A percentile compares a stretch with the other conserved stretches of the same genome.
Evolutionary conservation across 2,888 invertebrate species (phyloP).

Genomic region (Nephrotoma guestfalica): DNA sequence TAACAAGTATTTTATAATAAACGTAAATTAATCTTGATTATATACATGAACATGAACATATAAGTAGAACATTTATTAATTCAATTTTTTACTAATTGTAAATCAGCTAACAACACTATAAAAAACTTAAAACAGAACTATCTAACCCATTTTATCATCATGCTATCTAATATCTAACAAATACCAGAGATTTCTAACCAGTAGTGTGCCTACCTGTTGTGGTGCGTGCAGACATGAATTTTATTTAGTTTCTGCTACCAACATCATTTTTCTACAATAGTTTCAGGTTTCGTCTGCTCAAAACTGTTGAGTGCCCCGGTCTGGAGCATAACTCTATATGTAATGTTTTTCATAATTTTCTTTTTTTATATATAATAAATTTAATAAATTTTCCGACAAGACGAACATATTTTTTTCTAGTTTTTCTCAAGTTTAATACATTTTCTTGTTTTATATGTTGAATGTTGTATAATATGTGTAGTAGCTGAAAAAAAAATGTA

Average conservation of each 20-base stretch:
- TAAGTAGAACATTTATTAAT: neutral
- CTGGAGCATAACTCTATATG: neutral
- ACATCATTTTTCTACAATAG: no score
- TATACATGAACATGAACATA: neutral
- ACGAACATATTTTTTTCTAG: neutral
- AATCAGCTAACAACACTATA: neutral
- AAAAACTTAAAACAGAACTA: neutral
- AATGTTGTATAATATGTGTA: neutral
- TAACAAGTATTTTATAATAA: no score
- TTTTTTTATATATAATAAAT: neutral
- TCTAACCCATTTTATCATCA: neutral
- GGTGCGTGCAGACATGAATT: no score
- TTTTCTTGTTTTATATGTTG: neutral
- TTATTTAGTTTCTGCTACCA: no score
- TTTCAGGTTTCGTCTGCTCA: no score
- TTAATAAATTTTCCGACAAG: neutral
- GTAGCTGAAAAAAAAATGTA: neutral
- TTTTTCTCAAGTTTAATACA: neutral
- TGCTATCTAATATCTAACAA: neutral
- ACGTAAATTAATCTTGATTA: neutral
- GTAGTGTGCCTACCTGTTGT: no score
- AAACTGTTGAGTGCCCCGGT: neutral
- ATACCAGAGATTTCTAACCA: neutral
- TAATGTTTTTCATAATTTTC: neutral
- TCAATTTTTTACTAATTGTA: neutral